Conservation (phyloP, 2,888 invertebrate species). For the Eutolmus rufibarbis region DNA sequence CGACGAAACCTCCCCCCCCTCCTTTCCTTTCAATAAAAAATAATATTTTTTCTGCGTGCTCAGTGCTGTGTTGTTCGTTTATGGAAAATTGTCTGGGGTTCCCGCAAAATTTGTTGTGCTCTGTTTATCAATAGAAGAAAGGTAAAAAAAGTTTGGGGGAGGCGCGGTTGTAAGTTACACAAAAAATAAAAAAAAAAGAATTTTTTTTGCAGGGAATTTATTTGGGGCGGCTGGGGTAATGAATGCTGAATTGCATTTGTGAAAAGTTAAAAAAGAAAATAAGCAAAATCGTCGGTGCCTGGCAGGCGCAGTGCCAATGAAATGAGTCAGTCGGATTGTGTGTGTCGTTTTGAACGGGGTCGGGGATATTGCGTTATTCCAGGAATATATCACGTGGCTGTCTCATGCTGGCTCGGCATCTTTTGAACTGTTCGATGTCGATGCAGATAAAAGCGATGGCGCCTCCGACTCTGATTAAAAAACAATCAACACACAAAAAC, state of each 20-base stretch:
- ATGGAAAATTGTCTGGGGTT: slow-evolving; percentile 1
- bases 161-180: neutral
- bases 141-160: neutral
- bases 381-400: slow-evolving; percentile 43
- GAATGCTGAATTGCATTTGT: neutral
- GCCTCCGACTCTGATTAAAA: slow-evolving; percentile 15
- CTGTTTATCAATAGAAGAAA: slow-evolving; percentile 35
- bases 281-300: neutral
- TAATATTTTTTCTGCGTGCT: neutral
- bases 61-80: neutral
- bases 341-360: neutral
- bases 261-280: neutral
- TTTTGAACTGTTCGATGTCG: slow-evolving; percentile 22
- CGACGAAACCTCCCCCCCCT: neutral
- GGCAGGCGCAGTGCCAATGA: neutral
- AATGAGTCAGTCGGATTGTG: neutral
- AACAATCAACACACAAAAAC: neutral
- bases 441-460: slow-evolving; percentile 16
- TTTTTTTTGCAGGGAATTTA: neutral
- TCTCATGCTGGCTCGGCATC: slow-evolving; percentile 40
- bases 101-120: neutral
- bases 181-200: neutral
- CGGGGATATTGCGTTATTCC: slow-evolving; percentile 38
- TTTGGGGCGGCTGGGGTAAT: neutral
- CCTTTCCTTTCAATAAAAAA: neutral